Base-by-base conservation (phyloP, 2,888 invertebrate species). In the Melanophora roralis region DNA sequence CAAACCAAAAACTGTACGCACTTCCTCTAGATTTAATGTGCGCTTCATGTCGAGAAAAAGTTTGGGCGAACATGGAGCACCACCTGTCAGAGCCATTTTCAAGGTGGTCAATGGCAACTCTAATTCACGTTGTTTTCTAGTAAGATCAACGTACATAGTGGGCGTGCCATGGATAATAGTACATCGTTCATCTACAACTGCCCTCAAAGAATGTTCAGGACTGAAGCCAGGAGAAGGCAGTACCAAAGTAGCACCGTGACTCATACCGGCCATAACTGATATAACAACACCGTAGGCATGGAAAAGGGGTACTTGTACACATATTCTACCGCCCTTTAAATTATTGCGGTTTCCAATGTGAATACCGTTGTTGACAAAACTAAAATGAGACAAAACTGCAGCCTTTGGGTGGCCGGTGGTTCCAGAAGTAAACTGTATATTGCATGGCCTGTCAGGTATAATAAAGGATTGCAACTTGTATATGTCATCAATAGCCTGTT, bases 371-470 rank as follows among this genome's bases (percentile, higher is more conserved):
- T 97, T 97, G 2, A 95, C 91, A 16, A 95, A 91, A 78, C 92
- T 92, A 85, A 93, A 93, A 86, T 97, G 96, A 1, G 93, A 92
- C 0, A 95, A 84, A 0, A 93, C 86, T 0, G 94, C 92, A 1
- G 95, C 97, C 89, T 97, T 97, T 0, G 97, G 95, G 43, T 90
- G 85, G 1, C 92, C 92, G 0, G 97, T 96, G 0, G 95, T 95
- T 16, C 95, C 96, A 0, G 96, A 97, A 0, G 96, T 96, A 86
- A 96, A 96, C 86, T 96, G 93, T 82, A 97, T 94, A 86, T 95
- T 95, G 83, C 93, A 93, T 0, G 93, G 91, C 49, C 92, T 92
- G 86, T 94, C 94, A 38, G 95, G 93, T 59, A 92, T 91, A 11
- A 96, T 91, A 0, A 87, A 83, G 0, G 88, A 83, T 85, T 94